A percentile compares a stretch with the other conserved stretches of the same genome.
Evolutionary conservation across 2,888 invertebrate species (phyloP).

Genomic region (Drosophila subsilvestris): DNA sequence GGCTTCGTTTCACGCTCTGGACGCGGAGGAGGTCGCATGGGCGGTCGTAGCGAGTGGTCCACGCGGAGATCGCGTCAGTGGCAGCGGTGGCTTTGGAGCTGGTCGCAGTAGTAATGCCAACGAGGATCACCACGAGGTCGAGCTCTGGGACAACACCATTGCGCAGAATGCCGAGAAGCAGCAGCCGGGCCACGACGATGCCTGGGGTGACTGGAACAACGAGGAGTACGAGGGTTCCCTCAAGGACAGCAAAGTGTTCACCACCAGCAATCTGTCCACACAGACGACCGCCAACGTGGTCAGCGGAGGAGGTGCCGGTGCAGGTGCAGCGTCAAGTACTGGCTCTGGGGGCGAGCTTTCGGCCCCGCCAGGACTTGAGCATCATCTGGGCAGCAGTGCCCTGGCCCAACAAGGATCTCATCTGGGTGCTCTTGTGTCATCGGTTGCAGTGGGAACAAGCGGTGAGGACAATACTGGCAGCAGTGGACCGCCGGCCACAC

Average conservation of each 20-base stretch:
- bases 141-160: conserved; percentile 86
- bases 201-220: conserved; percentile 92
- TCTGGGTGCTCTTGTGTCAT: conserved; percentile 61
- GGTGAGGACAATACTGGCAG: conserved; percentile 77
- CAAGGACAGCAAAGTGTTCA: conserved; percentile 96
- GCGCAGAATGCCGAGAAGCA: conserved; percentile 83
- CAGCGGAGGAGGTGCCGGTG: conserved; percentile 63
- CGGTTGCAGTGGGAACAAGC: conserved; percentile 49
- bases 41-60: conserved; percentile 84
- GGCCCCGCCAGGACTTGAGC: conserved; percentile 85
- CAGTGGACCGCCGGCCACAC: conserved; percentile 37
- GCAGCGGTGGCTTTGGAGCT: conserved; percentile 81
- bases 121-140: conserved; percentile 85
- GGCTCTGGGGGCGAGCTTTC: conserved; percentile 74
- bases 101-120: conserved; percentile 81
- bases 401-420: conserved; percentile 73
- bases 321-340: conserved; percentile 33
- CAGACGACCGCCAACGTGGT: conserved; percentile 80
- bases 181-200: conserved; percentile 83
- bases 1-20: conserved; percentile 63
- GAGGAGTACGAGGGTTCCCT: conserved; percentile 98
- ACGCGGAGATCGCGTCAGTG: conserved; percentile 82
- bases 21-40: conserved; percentile 78
- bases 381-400: conserved; percentile 80
- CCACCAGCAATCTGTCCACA: conserved; percentile 86